phyloP scores from a whole-genome alignment of 2,797 vertebrate genomes.

The Lemur catta region DNA sequence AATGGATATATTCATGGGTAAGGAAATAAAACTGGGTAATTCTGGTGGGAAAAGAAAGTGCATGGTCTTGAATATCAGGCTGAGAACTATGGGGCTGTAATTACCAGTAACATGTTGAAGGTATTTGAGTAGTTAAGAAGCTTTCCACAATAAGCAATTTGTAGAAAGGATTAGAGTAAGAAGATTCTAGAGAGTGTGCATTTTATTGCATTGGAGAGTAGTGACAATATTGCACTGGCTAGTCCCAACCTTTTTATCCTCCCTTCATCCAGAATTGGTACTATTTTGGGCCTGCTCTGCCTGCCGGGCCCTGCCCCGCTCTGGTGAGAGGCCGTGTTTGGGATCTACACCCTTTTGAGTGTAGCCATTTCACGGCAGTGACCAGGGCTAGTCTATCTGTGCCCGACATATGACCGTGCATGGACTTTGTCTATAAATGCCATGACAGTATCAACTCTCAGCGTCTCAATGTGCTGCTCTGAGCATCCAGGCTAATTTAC shows the following conservation, averaged over 20 bases:
- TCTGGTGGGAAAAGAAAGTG: background rate
- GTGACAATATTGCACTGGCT: background rate
- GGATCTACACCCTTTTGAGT: background rate
- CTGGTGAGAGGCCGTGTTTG: background rate
- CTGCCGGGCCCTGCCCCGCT: background rate
- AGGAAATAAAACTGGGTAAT: background rate
- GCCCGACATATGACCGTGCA: background rate
- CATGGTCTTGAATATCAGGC: background rate
- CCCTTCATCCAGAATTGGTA: background rate
- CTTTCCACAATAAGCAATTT: conserved; percentile 39
- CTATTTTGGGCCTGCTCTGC: background rate
- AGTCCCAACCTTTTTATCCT: background rate
- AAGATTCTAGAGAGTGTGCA: conserved; percentile 17
- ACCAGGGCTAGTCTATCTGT: background rate
- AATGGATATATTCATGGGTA: background rate
- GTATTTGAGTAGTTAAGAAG: background rate
- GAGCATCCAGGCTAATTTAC: conserved; percentile 31
- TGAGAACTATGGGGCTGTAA: background rate
- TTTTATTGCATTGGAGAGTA: background rate
- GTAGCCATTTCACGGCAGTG: background rate
- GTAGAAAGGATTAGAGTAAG: background rate
- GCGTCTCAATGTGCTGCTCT: background rate
- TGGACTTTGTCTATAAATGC: conserved; percentile 11
- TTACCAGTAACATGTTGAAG: background rate
- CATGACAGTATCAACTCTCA: background rate